These are phyloP conservation scores for Ceratothoa steindachneri DNA, from an alignment of 2,888 invertebrate genomes.

Conservation along the genomic window DNA sequence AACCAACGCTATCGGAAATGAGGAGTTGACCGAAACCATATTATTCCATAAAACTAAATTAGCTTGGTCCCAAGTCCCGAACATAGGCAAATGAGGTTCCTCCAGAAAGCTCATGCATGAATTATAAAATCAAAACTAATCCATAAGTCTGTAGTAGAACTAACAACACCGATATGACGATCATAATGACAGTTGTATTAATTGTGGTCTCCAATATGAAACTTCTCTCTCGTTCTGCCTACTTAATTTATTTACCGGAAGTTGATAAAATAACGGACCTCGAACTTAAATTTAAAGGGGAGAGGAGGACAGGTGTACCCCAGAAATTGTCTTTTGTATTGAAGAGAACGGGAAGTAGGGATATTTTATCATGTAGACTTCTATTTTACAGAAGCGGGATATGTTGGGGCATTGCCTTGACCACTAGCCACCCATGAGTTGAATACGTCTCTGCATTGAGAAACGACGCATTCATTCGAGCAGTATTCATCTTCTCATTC, in stretches of 20 bases:
- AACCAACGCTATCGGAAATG: too few species aligned
- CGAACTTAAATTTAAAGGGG: background rate
- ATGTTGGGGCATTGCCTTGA: conserved; percentile 37
- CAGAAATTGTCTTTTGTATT: background rate
- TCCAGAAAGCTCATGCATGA: too few species aligned
- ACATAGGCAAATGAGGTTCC: too few species aligned
- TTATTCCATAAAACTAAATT: background rate
- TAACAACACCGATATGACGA: background rate
- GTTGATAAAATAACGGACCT: background rate
- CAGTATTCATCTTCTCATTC: conserved; percentile 98
- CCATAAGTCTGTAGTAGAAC: background rate
- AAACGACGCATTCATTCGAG: conserved; percentile 93
- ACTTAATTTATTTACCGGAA: too few species aligned
- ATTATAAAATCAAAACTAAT: too few species aligned
- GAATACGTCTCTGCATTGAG: conserved; percentile 59
- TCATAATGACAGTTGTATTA: too few species aligned
- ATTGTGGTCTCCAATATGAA: too few species aligned
- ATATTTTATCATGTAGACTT: background rate
- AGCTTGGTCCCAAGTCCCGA: background rate
- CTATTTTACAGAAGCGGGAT: conserved; percentile 47
- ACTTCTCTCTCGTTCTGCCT: too few species aligned
- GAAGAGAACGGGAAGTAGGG: background rate
- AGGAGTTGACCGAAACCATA: background rate
- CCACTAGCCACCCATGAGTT: conserved; percentile 47
- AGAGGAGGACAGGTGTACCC: background rate